Evolutionary conservation across 1,140 invertebrate genomes (phyloP), one percentile per base, ranked within the genome.

Genomic region (Probaryconus sp.): DNA sequence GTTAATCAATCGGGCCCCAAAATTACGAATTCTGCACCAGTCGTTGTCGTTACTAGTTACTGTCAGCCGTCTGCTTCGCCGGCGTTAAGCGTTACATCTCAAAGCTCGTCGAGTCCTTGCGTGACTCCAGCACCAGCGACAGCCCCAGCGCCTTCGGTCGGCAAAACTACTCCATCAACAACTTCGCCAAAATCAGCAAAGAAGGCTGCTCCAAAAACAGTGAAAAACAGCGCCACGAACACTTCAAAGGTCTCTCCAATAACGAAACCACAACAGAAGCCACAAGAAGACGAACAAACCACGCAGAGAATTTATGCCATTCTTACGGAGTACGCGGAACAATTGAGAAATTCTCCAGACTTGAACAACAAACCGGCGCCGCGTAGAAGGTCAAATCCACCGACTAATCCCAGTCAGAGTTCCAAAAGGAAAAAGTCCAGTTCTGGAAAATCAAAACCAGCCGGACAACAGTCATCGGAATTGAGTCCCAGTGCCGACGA

Each of bases 301-400:
- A 93, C 93, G 0, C 93, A 94, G 79, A 89, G 93, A 47, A 94
- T 95, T 56, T 91, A 94, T 56, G 93, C 93, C 47, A 95, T 95
- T 77, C 82, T 95, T 11, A 93, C 93, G 1, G 92, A 94, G 78
- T 95, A 95, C 82, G 93, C 93, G 30, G 93, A 94, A 76, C 93
- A 94, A 76, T 84, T 94, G 24, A 87, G 93, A 51, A 94, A 94
- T 81, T 94, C 93, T 2, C 93, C 93, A 0, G 93, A 94, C 82
- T 77, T 92, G 10, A 94, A 94, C 79, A 93, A 94, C 81, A 95
- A 94, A 82, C 94, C 94, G 0, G 93, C 93, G 1, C 93, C 93
- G 0, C 87, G 93, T 60, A 88, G 93, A 78, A 88, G 92, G 48
- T 92, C 92, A 0, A 94, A 94, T 83, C 92, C 92, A 3, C 92